Percentiles rank a stretch among this genome's conserved stretches.
Conservation (phyloP, 2,797 vertebrate species). For the Prunella strophiata region DNA sequence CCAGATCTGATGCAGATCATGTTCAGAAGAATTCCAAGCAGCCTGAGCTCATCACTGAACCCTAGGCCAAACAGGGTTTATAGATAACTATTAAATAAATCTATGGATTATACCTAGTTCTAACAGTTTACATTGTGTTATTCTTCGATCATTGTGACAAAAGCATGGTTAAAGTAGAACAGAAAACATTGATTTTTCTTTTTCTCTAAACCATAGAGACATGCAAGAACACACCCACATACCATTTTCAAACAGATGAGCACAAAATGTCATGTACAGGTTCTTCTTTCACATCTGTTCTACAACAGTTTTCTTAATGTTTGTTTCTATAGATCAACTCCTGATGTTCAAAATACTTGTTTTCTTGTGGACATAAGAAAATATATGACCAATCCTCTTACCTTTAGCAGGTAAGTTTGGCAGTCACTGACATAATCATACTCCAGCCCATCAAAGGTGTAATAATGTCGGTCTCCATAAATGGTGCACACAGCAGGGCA, state of each 20-base stretch:
- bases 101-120: background rate
- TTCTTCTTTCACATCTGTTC: background rate
- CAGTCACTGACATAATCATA: slow-evolving; percentile 97
- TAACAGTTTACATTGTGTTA: background rate
- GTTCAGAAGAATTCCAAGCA: slow-evolving; percentile 22
- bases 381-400: slow-evolving; percentile 57
- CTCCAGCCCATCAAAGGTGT: slow-evolving; percentile 95
- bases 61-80: background rate
- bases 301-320: background rate
- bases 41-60: background rate
- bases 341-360: background rate
- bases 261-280: background rate
- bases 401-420: slow-evolving; percentile 94
- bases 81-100: background rate
- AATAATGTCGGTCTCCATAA: slow-evolving; percentile 95
- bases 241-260: background rate
- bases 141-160: background rate
- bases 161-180: background rate
- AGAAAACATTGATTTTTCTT: background rate
- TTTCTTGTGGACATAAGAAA: background rate
- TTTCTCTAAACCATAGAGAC: background rate
- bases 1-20: background rate
- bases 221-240: rapidly evolving
- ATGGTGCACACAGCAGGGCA: slow-evolving; percentile 95
- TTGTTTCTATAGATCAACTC: background rate